Conservation (phyloP, 2,113 vertebrate genomes). For the Hippocampus barbouri region DNA sequence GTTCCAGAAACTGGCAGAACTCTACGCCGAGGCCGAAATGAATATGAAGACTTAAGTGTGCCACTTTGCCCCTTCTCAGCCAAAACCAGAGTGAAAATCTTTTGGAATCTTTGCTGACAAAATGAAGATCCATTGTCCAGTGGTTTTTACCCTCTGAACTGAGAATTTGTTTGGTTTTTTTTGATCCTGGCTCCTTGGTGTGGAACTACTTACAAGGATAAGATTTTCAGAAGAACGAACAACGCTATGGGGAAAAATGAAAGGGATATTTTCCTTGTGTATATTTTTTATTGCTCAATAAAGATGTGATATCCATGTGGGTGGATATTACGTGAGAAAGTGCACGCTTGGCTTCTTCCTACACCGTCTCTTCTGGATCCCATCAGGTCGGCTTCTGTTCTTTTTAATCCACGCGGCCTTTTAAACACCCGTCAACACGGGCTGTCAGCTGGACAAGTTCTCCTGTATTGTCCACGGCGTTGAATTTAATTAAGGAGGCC, state of each 20-base stretch:
- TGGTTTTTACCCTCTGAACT: conserved; percentile 74
- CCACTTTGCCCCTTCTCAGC: conserved; percentile 59
- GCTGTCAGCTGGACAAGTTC: neutral
- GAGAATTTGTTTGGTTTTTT: conserved; percentile 68
- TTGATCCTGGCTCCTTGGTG: conserved; percentile 76
- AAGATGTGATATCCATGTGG: conserved; percentile 83
- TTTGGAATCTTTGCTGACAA: conserved; percentile 59
- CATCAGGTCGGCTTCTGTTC: neutral
- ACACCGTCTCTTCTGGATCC: neutral
- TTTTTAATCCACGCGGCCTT: neutral
- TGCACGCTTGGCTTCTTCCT: conserved; percentile 61
- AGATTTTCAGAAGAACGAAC: conserved; percentile 73
- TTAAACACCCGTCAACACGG: neutral
- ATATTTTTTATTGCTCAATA: conserved; percentile 96
- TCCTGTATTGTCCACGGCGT: neutral
- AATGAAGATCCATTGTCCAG: conserved; percentile 58
- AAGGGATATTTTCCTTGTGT: conserved; percentile 87
- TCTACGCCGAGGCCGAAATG: conserved; percentile 84
- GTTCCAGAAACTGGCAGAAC: conserved; percentile 92
- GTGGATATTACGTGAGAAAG: conserved; percentile 75
- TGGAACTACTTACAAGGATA: conserved; percentile 64
- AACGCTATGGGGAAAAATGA: conserved; percentile 67
- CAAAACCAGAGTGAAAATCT: conserved; percentile 47
- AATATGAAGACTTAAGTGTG: conserved; percentile 56
- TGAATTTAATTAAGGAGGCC: conserved; percentile 2